These are phyloP conservation scores for Stigmatopora argus DNA, from an alignment of 2,113 vertebrate genomes.

Conservation along the genomic window DNA sequence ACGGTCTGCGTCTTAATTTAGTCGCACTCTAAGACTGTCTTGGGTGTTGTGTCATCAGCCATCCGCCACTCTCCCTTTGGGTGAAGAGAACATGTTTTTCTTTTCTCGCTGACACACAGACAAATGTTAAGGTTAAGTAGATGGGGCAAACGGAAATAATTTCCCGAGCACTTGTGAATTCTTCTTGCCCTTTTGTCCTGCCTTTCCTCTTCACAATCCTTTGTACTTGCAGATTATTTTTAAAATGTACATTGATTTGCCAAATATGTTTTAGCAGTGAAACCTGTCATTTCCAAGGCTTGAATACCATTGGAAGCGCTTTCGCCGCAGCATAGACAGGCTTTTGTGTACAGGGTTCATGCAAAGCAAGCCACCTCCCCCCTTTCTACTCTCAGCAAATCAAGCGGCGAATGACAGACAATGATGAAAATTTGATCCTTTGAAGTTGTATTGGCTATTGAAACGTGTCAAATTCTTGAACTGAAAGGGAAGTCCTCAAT, in stretches of 20 bases:
- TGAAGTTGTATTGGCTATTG: slow-evolving; percentile 98
- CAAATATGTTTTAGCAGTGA: slow-evolving; percentile 75
- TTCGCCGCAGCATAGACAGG: slow-evolving; percentile 70
- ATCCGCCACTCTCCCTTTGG: slow-evolving; percentile 40
- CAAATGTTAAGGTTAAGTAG: slow-evolving; percentile 86
- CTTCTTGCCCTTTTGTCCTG: slow-evolving; percentile 58
- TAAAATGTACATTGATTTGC: slow-evolving; percentile 47
- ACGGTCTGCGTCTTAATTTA: slow-evolving; percentile 9
- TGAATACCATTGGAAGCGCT: slow-evolving; percentile 78
- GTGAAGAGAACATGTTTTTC: slow-evolving; percentile 66
- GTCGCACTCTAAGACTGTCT: slow-evolving; percentile 32
- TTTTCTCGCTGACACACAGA: slow-evolving; percentile 73
- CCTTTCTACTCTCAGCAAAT: slow-evolving; percentile 79
- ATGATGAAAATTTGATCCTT: slow-evolving; percentile 99
- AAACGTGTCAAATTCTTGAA: slow-evolving; percentile 95
- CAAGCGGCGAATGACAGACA: slow-evolving; percentile 88
- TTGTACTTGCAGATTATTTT: slow-evolving; percentile 55
- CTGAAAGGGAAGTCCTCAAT: slow-evolving; percentile 84
- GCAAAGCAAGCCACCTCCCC: slow-evolving; percentile 71
- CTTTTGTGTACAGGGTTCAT: slow-evolving; percentile 86
- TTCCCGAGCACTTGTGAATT: slow-evolving; percentile 72
- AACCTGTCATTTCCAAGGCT: slow-evolving; percentile 78
- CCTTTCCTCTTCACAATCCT: slow-evolving; percentile 56
- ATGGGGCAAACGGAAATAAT: slow-evolving; percentile 86
- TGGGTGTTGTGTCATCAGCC: slow-evolving; percentile 54